Evolutionary conservation across 1,140 invertebrate species (phyloP), one percentile per base, ranked within the genome.

Genomic region (Teleogryllus occipitalis): DNA sequence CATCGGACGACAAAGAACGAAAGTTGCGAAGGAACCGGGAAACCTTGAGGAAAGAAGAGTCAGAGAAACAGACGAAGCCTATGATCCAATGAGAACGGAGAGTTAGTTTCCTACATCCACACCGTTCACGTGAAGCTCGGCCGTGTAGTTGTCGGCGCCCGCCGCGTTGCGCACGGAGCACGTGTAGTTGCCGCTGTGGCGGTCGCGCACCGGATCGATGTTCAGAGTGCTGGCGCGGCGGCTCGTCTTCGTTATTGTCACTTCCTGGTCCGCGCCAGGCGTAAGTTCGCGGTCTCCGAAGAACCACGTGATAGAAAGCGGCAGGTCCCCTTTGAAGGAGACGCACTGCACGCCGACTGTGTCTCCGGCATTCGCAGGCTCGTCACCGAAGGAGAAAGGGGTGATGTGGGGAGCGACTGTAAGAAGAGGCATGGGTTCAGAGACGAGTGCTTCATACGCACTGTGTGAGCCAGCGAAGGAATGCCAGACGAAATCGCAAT

Each of bases 261-360:
- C 85, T 78, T 85, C 87, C 21, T 46, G 22, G 80, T 81, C 84
- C 82, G 83, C 88, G 74, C 90, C 84, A 1, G 5, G 27, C 27
- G 27, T 5, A 82, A 91, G 88, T 78, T 88, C 87, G 82, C 89
- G 88, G 78, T 90, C 92, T 82, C 94, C 91, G 83, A 94, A 93
- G 76, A 90, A 89, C 94, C 95, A 96, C 72, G 88, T 87, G 81
- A 96, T 93, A 77, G 91, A 91, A 76, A 96, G 87, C 3, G 95
- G 95, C 78, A 92, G 87, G 84, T 96, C 95, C 47, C 95, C 95
- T 85, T 95, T 96, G 82, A 91, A 91, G 7, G 97, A 92, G 15
- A 92, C 91, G 87, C 96, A 98, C 15, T 90, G 89, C 54, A 93
- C 81, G 80, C 86, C 85, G 47, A 84, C 85, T 47, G 84, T 83